These are phyloP conservation scores for Drosophila kambysellisi DNA, from an alignment of 2,888 invertebrate species.

Conservation along the genomic window DNA sequence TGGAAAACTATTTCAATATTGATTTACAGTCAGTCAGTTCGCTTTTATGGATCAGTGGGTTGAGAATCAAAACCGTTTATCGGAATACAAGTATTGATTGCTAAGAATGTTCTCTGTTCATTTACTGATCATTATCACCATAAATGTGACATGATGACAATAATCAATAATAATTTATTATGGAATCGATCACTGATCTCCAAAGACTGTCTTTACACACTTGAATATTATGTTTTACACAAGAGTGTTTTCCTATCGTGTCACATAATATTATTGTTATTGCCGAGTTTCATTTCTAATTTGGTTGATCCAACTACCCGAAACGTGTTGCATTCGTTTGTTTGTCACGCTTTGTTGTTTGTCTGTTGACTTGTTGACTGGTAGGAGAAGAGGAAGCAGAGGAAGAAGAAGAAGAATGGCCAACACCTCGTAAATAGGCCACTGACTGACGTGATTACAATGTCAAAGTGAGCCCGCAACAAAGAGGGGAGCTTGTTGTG, in stretches of 20 bases:
- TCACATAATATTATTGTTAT: slow-evolving; percentile 18
- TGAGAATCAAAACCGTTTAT: background rate
- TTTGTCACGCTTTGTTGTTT: slow-evolving; percentile 58
- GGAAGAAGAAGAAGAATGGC: slow-evolving; percentile 13
- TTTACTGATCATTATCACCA: slow-evolving; percentile 15
- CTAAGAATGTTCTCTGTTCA: slow-evolving; percentile 11
- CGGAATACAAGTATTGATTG: background rate
- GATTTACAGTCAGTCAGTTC: slow-evolving; percentile 15
- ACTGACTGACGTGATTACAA: slow-evolving; percentile 71
- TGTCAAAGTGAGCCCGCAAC: slow-evolving; percentile 57
- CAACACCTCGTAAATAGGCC: slow-evolving; percentile 67
- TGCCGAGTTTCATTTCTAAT: slow-evolving; percentile 26
- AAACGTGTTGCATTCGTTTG: slow-evolving; percentile 17
- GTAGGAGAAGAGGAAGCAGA: background rate
- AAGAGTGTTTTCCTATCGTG: slow-evolving; percentile 11
- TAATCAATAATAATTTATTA: slow-evolving; percentile 4
- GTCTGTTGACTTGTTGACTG: slow-evolving; percentile 6
- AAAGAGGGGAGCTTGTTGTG: slow-evolving; percentile 42
- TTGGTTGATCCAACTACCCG: slow-evolving; percentile 30
- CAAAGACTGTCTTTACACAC: background rate
- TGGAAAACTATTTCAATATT: slow-evolving; percentile 17
- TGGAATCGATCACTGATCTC: background rate
- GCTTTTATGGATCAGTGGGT: slow-evolving; percentile 52
- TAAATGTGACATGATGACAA: slow-evolving; percentile 24
- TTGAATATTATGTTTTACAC: background rate